These are phyloP conservation scores for Procambarus virginalis DNA, from an alignment of 1,140 invertebrate genomes.

Conservation along the genomic window DNA sequence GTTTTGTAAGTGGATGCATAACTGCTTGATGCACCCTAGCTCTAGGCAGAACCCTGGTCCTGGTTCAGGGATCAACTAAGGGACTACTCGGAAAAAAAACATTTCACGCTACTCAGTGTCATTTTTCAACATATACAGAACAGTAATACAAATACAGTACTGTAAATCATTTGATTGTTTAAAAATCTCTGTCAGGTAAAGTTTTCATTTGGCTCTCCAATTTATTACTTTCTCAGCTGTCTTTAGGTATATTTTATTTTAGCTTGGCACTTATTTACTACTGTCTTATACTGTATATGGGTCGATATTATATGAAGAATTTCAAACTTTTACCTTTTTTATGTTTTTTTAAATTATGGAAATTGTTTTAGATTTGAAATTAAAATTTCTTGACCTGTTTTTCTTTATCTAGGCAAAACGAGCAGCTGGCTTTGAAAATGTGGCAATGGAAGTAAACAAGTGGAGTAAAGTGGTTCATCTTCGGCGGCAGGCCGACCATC, in stretches of 20 bases:
- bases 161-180: too few species aligned
- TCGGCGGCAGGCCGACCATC: constrained; percentile 84
- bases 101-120: too few species aligned
- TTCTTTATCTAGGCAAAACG: constrained; percentile 75
- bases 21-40: too few species aligned
- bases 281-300: not conserved
- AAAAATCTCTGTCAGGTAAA: too few species aligned
- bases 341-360: not conserved
- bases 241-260: not conserved
- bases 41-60: too few species aligned
- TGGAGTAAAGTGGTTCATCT: constrained; percentile 91
- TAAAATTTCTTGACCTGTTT: not conserved
- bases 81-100: too few species aligned
- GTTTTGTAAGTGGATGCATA: too few species aligned
- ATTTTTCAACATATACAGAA: too few species aligned
- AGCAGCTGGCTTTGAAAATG: constrained; percentile 84
- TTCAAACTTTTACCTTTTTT: not conserved
- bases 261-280: not conserved
- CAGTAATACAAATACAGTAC: too few species aligned
- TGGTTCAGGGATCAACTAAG: too few species aligned
- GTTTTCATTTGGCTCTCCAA: too few species aligned
- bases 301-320: not conserved
- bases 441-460: constrained; percentile 83
- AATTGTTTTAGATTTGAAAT: not conserved
- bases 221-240: too few species aligned